Conservation (phyloP, 2,797 vertebrate genomes). For the Hemibagrus guttatus region DNA sequence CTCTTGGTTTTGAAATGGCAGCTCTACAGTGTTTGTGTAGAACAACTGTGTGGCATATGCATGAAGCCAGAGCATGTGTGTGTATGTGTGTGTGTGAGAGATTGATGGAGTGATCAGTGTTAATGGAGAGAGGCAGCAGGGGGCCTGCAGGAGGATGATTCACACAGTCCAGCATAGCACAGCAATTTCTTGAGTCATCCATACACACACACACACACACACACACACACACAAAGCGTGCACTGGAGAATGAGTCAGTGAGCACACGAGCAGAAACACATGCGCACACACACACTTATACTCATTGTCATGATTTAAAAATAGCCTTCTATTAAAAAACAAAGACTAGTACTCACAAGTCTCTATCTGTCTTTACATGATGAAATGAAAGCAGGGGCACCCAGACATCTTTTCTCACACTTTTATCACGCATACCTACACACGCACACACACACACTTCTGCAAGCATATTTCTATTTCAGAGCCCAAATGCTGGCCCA, state of each 20-base stretch:
- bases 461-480: slow-evolving; percentile 34
- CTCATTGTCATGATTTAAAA: slow-evolving; percentile 16
- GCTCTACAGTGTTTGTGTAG: slow-evolving; percentile 15
- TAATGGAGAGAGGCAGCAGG: slow-evolving; percentile 46
- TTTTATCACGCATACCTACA: background rate
- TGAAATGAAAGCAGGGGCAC: background rate
- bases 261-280: slow-evolving; percentile 26
- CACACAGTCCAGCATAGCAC: slow-evolving; percentile 38
- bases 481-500: background rate
- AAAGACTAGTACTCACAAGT: background rate
- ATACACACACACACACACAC: slow-evolving; percentile 1
- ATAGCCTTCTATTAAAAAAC: slow-evolving; percentile 19
- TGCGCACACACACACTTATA: slow-evolving; percentile 21
- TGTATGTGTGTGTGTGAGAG: slow-evolving; percentile 21
- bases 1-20: slow-evolving; percentile 19
- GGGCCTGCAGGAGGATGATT: slow-evolving; percentile 45
- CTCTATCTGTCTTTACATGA: background rate
- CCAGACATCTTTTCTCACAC: slow-evolving; percentile 7
- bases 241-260: slow-evolving; percentile 36
- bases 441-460: background rate
- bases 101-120: slow-evolving; percentile 52
- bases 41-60: slow-evolving; percentile 9
- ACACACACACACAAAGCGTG: background rate
- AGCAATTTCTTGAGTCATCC: slow-evolving; percentile 34
- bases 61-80: slow-evolving; percentile 19